These are phyloP conservation scores for Jordanella pulchra DNA, from an alignment of 2,797 vertebrate species.

Conservation along the genomic window DNA sequence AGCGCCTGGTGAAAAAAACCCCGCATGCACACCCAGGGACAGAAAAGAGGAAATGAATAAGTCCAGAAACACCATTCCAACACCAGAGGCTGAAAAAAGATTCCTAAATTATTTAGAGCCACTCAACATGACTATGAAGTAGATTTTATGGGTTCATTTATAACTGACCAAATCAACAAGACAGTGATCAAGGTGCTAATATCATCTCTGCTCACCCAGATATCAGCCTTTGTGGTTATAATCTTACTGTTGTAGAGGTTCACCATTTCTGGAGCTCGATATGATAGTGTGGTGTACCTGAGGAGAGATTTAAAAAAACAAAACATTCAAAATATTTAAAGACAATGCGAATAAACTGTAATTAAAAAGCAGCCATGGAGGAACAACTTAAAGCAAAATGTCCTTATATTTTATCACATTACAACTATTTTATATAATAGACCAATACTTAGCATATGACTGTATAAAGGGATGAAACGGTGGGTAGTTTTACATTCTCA, in stretches of 20 bases:
- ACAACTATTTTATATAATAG: neutral
- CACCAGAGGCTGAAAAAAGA: slow-evolving; percentile 1
- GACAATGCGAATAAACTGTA: neutral
- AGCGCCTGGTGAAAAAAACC: slow-evolving; percentile 81
- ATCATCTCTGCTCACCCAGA: slow-evolving; percentile 88
- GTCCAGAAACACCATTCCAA: neutral
- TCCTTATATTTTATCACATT: neutral
- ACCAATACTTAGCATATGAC: neutral
- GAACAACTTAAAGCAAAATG: neutral
- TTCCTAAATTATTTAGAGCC: neutral
- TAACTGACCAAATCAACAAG: neutral
- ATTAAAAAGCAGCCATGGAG: neutral
- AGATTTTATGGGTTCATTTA: neutral
- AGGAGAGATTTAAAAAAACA: slow-evolving; percentile 20
- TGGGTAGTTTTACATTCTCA: neutral
- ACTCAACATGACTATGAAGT: neutral
- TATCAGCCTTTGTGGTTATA: slow-evolving; percentile 96
- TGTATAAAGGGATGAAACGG: neutral
- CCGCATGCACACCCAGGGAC: slow-evolving; percentile 39
- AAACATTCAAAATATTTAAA: slow-evolving; percentile 9
- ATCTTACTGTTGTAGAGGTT: slow-evolving; percentile 97
- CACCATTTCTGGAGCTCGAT: slow-evolving; percentile 98
- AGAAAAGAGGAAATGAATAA: slow-evolving; percentile 16
- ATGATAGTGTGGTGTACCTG: slow-evolving; percentile 97
- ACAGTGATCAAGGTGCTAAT: neutral